Evolutionary conservation across 1,140 invertebrate species (phyloP).

Genomic region (Drosophila parabipectinata): DNA sequence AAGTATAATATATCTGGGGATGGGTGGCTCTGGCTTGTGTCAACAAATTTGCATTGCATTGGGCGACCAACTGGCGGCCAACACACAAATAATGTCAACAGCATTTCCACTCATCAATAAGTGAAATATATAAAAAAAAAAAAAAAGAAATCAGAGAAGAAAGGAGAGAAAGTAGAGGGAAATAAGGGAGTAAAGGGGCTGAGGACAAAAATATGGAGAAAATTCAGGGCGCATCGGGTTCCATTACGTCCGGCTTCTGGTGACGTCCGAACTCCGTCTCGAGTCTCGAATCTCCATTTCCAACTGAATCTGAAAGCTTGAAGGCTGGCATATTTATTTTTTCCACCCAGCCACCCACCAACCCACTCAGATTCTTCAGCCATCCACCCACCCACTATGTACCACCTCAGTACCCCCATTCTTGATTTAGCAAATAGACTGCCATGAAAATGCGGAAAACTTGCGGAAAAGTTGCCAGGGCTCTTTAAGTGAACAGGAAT

Average conservation of each 20-base stretch:
- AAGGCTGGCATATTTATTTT: constrained; percentile 53
- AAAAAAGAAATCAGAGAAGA: neutral
- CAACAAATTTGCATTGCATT: constrained; percentile 74
- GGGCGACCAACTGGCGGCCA: constrained; percentile 70
- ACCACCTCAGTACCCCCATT: constrained; percentile 32
- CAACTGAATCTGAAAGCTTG: constrained; percentile 22
- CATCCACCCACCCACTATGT: neutral
- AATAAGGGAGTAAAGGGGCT: neutral
- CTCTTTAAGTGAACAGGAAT: constrained; percentile 43
- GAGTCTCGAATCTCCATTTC: neutral
- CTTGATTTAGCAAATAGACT: constrained; percentile 60
- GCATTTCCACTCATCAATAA: constrained; percentile 76
- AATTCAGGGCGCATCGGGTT: constrained; percentile 43
- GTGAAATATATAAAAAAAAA: constrained; percentile 39
- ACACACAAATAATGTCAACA: constrained; percentile 79
- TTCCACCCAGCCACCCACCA: neutral
- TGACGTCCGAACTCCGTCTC: constrained; percentile 8
- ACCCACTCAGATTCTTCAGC: neutral
- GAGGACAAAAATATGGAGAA: neutral
- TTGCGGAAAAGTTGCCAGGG: constrained; percentile 46
- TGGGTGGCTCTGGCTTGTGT: constrained; percentile 32
- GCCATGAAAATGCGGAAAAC: constrained; percentile 50
- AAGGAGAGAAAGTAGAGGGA: constrained; percentile 6
- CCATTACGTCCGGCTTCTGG: constrained; percentile 12
- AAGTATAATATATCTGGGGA: constrained; percentile 9